Base-by-base conservation (phyloP, 2,113 vertebrate species). In the Sinocyclocheilus maitianheensis region DNA sequence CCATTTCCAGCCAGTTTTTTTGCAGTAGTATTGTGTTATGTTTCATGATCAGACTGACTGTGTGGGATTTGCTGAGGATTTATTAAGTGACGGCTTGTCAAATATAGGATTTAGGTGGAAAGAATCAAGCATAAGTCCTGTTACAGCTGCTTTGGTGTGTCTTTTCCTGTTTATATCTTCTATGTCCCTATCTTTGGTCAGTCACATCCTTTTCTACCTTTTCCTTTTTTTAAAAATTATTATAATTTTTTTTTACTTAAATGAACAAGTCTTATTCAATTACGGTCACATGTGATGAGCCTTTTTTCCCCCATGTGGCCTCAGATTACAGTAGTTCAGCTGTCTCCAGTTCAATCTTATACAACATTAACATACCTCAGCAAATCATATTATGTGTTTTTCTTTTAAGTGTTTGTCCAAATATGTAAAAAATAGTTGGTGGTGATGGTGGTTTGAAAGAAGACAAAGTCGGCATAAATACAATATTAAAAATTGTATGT, bases 61-160 rank as follows among this genome's bases (percentile, higher is more conserved):
- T 81, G 60, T 30, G 37, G 58, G 58, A 80, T 82, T 69, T 81
- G 18, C 8, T 82, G 16, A 5, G 43, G 62, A 69, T 69, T 82
- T 82, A 34, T 82, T 46, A 69, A 69, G 62, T 51, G 80, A 69
- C 62, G 51, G n/a, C 80, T 82, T 65, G 63, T 67, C 60, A 82
- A 82, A 78, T 63, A 63, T 37, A 63, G 77, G 77, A 80, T 80
- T 80, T 82, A 46, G 43, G 9, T 67, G 24, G 80, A 67, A 82
- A 69, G 40, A 82, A 26, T 46, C 9, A n/a, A 51, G 60, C 43
- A 81, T 81, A 67, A 67, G 58, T 80, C 34, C 13, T 16, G 34
- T 80, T 24, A 24, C 37, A 80, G 37, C 77, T 80, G 34, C 58
- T n/a, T 62, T 80, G 12, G 22, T 58, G n/a, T 58, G 18, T 58